Percentiles rank a stretch among this genome's conserved stretches.
Conservation (phyloP, 2,113 vertebrate species). For the Barnardius zonarius region DNA sequence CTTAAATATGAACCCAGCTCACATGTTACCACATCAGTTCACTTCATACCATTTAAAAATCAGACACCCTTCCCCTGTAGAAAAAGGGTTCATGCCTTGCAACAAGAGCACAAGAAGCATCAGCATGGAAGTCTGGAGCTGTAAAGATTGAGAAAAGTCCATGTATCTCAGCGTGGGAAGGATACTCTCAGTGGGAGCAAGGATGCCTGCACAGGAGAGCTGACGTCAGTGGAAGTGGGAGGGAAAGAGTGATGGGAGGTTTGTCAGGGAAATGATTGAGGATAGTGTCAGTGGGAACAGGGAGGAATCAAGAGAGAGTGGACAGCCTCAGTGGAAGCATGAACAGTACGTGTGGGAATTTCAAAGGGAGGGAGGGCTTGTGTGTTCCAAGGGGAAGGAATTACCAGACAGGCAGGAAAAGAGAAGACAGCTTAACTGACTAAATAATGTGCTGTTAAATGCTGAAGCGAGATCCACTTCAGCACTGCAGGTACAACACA, state of each 20-base stretch:
- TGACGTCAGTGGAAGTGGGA: conserved; percentile 59
- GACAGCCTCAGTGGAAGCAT: background rate
- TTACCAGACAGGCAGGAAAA: conserved; percentile 16
- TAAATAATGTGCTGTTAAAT: background rate
- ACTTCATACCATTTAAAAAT: background rate
- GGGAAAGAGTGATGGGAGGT: conserved; percentile 21
- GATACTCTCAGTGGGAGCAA: conserved; percentile 10
- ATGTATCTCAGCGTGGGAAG: conserved; percentile 28
- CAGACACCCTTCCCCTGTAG: background rate
- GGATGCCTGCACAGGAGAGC: conserved; percentile 16
- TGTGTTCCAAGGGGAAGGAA: conserved; percentile 7
- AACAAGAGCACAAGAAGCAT: background rate
- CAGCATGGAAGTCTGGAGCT: background rate
- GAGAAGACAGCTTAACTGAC: background rate
- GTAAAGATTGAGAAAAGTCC: background rate
- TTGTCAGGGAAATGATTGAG: conserved; percentile 2
- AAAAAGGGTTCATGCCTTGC: background rate
- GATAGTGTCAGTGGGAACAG: conserved; percentile 9
- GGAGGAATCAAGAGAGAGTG: background rate
- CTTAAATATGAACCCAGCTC: background rate
- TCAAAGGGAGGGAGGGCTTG: background rate
- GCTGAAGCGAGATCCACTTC: background rate
- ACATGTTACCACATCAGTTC: background rate
- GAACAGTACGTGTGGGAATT: conserved; percentile 18
- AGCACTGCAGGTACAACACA: background rate